Evolutionary conservation across 2,888 invertebrate species (phyloP), one percentile per base, ranked within the genome.

Genomic region (Lasioglossum villosulum): DNA sequence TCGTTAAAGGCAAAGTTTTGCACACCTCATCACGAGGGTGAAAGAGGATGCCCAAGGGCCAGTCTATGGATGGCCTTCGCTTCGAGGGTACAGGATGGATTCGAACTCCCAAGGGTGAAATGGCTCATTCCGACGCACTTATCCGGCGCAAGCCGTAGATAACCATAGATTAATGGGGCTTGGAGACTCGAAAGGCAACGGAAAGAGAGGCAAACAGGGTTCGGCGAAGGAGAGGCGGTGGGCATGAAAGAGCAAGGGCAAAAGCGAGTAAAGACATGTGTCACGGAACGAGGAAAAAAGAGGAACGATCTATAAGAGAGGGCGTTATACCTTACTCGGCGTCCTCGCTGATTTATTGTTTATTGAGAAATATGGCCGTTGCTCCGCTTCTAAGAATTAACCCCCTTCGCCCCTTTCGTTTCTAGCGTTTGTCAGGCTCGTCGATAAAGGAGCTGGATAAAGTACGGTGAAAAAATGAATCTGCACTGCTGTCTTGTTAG

Each of bases 161-260:
- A 95, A 95, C 95, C 94, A 94, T 95, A 95, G 95, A 95, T 95
- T 95, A 95, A 95, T 95, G 95, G 95, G 93, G 90, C 91, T 90
- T 86, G 89, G 91, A 92, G 91, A 92, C 92, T 93, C 90, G 89
- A 77, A 87, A 88, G 85, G 84, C 87, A 86, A 89, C 88, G 86
- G 90, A 93, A 90, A 90, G 92, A 92, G 91, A 91, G 82, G 75
- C 42, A 12, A 78, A 14, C 63, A 75, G 75, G 63, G 12, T n/a
- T n/a, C n/a, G 74, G 80, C 45, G 56, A 79, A 71, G 68, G 82
- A 81, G 27, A 74, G 59, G 14, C 39, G 45, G 45, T 16, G 16
- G 70, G 82, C 83, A 80, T 30, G 78, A 88, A 83, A 59, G 80
- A 79, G 70, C 81, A 66, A 83, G 80, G 86, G 80, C 78, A 70